Base-by-base conservation (phyloP, 2,888 invertebrate species). In the Sesamia inferens region DNA sequence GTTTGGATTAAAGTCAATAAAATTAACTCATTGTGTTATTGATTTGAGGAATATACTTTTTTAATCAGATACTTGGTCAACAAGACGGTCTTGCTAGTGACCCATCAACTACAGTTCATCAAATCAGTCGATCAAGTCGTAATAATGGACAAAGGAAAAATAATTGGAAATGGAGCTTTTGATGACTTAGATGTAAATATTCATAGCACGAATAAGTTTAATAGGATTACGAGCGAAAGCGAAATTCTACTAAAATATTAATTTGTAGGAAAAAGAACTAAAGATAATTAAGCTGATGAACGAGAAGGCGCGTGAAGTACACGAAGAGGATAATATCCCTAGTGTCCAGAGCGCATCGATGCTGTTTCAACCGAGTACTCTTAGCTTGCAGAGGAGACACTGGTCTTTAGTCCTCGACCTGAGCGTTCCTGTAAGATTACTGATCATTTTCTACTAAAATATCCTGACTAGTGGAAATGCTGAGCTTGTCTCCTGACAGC, bases 31-130 rank as follows among this genome's bases (percentile, higher is more conserved):
- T 4, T 5, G 39, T 39, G 39, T 39, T 7, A 39, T 39, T 5
- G 7, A 5, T 39, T 39, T 31, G 4, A 24, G 3, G 14, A 13
- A 44, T 63, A 16, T 61, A 22, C 22, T 58, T 63, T 76, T 42
- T 69, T 47, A 71, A 79, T 63, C 69, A 96, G 96, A 79, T 95
- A 96, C 85, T 92, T 98, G 72, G 95, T 95, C 59, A 96, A 97
- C n/a, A 97, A 98, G 90, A 97, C 98, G 13, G 97, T 98, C 0
- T 96, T 98, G 65, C 93, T 98, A 71, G 97, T 98, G 6, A 99
- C 98, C 0, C 98, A 99, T 94, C 99, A 99, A 90, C 92, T 98
- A 68, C 98, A 99, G 90, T 98, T 98, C 85, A 94, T 98, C 13
- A 97, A 97, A 85, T 95, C 97, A 57, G 97, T 97, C 2, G 97